phyloP scores from a whole-genome alignment of 2,797 vertebrate species.

The Sciurus vulgaris region DNA sequence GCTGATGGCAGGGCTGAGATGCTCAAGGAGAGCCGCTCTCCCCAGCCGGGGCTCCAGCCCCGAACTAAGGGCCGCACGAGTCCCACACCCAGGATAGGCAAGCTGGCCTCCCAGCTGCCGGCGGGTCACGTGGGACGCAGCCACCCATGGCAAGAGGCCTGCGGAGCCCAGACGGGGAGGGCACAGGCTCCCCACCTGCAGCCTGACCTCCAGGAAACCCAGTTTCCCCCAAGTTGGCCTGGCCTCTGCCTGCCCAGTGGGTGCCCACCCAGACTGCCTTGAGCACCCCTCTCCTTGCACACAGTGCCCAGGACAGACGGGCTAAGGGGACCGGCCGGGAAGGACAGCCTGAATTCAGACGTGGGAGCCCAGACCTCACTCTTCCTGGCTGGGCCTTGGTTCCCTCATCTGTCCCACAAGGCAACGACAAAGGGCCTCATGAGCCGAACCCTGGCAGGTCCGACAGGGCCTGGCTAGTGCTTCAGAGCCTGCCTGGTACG shows the following conservation, averaged over 20 bases:
- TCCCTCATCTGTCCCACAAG: not conserved
- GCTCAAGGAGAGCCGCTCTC: constrained; percentile 76
- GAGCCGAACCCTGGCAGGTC: no score
- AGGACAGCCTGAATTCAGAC: not conserved
- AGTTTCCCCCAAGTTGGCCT: not conserved
- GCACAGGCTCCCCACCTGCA: fast-evolving
- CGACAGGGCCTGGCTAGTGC: no score
- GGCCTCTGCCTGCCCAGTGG: no score
- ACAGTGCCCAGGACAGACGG: not conserved
- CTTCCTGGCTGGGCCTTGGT: not conserved
- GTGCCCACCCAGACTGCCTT: not conserved
- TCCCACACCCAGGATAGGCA: constrained; percentile 83
- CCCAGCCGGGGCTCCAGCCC: constrained; percentile 84
- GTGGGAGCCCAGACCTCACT: no score
- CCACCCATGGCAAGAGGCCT: no score
- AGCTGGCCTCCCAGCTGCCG: not conserved
- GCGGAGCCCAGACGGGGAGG: no score
- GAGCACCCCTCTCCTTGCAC: not conserved
- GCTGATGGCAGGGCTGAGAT: not conserved
- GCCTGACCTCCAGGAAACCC: not conserved
- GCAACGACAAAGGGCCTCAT: no score
- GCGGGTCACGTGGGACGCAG: not conserved
- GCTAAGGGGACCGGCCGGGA: no score
- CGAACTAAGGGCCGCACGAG: constrained; percentile 71
- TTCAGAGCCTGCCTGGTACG: not conserved